A percentile compares a stretch with the other conserved stretches of the same genome.
These are phyloP conservation scores for Ceratitis capitata DNA, from an alignment of 1,140 invertebrate species.

Conservation along the genomic window DNA sequence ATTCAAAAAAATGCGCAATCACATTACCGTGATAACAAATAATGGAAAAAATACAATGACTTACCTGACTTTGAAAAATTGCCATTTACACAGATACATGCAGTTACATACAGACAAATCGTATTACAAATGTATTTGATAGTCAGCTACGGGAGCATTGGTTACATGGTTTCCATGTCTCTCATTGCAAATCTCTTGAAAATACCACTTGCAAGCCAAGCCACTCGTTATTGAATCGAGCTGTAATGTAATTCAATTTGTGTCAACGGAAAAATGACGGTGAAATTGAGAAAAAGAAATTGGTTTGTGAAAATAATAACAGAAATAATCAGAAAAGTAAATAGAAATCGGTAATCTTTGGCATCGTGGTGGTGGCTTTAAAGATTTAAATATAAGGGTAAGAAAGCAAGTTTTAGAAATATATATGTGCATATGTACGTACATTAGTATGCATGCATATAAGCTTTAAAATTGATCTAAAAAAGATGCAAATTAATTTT, in stretches of 20 bases:
- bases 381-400: too few relatives aligned
- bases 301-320: not conserved
- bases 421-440: too few relatives aligned
- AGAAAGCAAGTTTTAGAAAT: too few relatives aligned
- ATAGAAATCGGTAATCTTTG: not conserved
- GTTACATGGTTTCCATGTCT: not conserved
- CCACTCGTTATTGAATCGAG: not conserved
- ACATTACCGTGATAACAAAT: not conserved
- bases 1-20: slow-evolving; percentile 17
- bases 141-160: not conserved
- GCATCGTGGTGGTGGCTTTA: not conserved
- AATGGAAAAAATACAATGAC: not conserved
- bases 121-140: not conserved
- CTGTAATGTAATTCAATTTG: slow-evolving; percentile 30
- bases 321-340: not conserved
- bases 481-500: too few relatives aligned
- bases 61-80: not conserved
- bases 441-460: too few relatives aligned
- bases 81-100: too few relatives aligned
- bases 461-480: too few relatives aligned
- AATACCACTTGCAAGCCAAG: not conserved
- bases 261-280: not conserved
- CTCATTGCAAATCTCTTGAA: not conserved
- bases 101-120: not conserved
- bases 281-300: not conserved